These are phyloP conservation scores for Suillia variegata DNA, from an alignment of 2,888 invertebrate species.

Conservation along the genomic window DNA sequence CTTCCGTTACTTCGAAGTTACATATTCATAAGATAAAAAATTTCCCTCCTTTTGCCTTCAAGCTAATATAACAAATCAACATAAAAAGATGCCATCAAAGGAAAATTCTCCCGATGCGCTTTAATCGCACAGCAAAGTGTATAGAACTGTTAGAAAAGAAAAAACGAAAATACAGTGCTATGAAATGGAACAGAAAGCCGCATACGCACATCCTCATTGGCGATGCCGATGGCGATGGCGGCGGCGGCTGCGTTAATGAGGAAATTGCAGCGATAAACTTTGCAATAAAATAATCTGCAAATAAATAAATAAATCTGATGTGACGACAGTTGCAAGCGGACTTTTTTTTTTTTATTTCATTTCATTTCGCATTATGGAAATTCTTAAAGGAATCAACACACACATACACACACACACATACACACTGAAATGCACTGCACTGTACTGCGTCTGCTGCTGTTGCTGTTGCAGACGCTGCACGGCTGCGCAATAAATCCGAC, in stretches of 20 bases:
- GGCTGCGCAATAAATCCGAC: background rate
- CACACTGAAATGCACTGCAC: no score
- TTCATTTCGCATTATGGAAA: background rate
- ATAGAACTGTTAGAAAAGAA: background rate
- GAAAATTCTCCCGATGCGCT: background rate
- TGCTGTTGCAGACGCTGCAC: no score
- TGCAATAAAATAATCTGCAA: conserved; percentile 21
- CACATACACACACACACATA: no score
- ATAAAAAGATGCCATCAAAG: background rate
- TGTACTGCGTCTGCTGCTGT: no score
- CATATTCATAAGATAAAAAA: no score
- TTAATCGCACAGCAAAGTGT: background rate
- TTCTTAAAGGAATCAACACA: background rate
- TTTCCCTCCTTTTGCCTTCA: no score
- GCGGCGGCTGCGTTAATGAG: background rate
- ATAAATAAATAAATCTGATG: background rate
- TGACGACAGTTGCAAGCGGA: background rate
- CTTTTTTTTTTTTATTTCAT: no score
- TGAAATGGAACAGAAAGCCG: background rate
- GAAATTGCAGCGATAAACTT: conserved; percentile 31
- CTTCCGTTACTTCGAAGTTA: no score
- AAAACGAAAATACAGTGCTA: background rate
- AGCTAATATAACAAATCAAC: no score
- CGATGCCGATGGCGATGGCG: background rate
- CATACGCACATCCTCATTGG: background rate